Evolutionary conservation across 2,888 invertebrate genomes (phyloP), one percentile per base, ranked within the genome.

Genomic region (Galeruca laticollis): DNA sequence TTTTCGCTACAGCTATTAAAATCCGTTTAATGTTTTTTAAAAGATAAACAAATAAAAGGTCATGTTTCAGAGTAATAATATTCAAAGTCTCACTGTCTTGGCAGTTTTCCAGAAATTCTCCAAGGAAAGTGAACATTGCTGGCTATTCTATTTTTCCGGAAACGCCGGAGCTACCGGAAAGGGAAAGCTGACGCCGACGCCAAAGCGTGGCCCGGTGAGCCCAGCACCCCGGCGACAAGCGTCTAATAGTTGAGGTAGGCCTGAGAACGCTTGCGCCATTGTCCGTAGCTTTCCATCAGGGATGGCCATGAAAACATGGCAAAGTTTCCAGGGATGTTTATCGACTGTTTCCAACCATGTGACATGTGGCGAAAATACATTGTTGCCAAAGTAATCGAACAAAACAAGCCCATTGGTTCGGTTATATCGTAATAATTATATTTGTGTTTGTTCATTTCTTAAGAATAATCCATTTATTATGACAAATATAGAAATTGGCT

Each of bases 171-270:
- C 68, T 73, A 68, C 80, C 80, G 80, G 79, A 81, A 81, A 79
- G 77, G 77, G 77, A 78, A 76, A 77, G 76, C 75, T 74, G 74
- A 67, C 74, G 73, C 69, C 67, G 71, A 37, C 61, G 61, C 61
- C n/a, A 26, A n/a, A 40, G 51, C 68, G 73, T 74, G 76, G 76
- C 73, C 76, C 40, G 40, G 59, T 49, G 26, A 33, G 67, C 35
- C 51, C 67, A 73, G 75, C 78, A 76, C 71, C 77, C 70, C 72
- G 77, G 70, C 76, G 78, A 74, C 80, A 82, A 81, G 80, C 81
- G 81, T 81, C 80, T 81, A 74, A 76, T 76, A 74, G 80, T 82
- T 82, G 82, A 81, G 82, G 82, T 82, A 82, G 82, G 82, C 75
- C 79, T 74, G 68, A 78, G 76, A 78, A 76, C 78, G 80, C 79